Percentiles rank a stretch among this genome's conserved stretches.
These are phyloP conservation scores for Drosophila dives DNA, from an alignment of 2,888 invertebrate species.

Conservation along the genomic window DNA sequence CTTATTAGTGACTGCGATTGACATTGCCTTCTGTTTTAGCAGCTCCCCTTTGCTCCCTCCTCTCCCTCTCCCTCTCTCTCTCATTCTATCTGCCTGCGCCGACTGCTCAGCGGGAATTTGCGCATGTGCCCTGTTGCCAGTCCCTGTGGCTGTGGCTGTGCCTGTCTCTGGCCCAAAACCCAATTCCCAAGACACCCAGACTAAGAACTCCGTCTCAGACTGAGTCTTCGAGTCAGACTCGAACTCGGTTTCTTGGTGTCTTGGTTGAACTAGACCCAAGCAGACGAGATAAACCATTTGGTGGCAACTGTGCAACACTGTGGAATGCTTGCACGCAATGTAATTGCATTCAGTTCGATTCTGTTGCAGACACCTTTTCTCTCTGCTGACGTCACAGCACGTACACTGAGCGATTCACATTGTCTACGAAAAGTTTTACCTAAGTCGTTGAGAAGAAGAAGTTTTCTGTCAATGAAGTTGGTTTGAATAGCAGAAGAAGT, in stretches of 20 bases:
- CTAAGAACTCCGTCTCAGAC: slow-evolving; percentile 11
- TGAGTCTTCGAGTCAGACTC: slow-evolving; percentile 10
- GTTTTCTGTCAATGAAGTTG: neutral
- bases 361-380: slow-evolving; percentile 39
- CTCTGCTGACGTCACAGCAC: slow-evolving; percentile 43
- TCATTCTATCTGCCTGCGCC: neutral
- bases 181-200: slow-evolving; percentile 15
- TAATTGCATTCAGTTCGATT: slow-evolving; percentile 51
- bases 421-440: neutral
- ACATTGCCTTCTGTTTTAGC: slow-evolving; percentile 62
- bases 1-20: slow-evolving; percentile 71
- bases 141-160: slow-evolving; percentile 16
- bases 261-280: slow-evolving; percentile 25
- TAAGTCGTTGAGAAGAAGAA: neutral
- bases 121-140: slow-evolving; percentile 32
- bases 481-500: neutral
- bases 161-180: slow-evolving; percentile 4
- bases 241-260: neutral
- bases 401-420: slow-evolving; percentile 27
- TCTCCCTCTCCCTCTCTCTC: neutral
- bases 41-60: neutral
- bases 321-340: slow-evolving; percentile 69
- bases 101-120: slow-evolving; percentile 42
- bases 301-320: slow-evolving; percentile 20
- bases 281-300: slow-evolving; percentile 51